phyloP scores from a whole-genome alignment of 1,140 invertebrate genomes.

The Bombus sibiricus region DNA sequence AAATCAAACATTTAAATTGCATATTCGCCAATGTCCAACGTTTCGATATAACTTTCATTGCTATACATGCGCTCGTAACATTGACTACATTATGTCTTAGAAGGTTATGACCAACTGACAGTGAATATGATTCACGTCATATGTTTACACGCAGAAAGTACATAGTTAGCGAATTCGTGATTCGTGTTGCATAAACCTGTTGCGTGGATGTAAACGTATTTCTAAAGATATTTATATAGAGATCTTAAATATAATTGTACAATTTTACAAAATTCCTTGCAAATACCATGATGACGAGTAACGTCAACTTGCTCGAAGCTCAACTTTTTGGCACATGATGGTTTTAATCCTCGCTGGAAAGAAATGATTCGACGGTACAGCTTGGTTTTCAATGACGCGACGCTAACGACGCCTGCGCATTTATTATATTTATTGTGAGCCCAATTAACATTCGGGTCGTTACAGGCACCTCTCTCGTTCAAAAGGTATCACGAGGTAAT shows the following conservation, averaged over 20 bases:
- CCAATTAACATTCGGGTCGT: constrained; percentile 63
- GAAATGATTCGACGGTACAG: background rate
- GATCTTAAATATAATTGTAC: background rate
- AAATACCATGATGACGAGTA: too few species aligned
- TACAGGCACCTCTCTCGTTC: constrained; percentile 19
- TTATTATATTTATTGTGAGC: constrained; percentile 52
- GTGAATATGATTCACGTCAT: background rate
- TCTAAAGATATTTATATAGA: too few species aligned
- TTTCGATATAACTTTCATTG: background rate
- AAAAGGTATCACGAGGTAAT: constrained; percentile 45
- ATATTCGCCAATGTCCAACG: background rate
- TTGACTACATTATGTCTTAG: constrained; percentile 17
- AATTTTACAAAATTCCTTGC: too few species aligned
- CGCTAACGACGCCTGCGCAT: background rate
- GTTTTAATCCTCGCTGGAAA: background rate
- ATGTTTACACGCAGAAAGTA: background rate
- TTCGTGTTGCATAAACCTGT: background rate
- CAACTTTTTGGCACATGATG: background rate
- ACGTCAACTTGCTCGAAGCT: too few species aligned
- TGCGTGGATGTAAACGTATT: background rate
- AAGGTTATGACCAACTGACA: constrained; percentile 2
- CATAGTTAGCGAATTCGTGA: background rate
- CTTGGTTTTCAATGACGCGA: constrained; percentile 33
- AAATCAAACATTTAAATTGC: constrained; percentile 4
- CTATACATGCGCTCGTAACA: constrained; percentile 11